Conservation (phyloP, 92 coral and sea anemone genomes). For the Micromussa lordhowensis region DNA sequence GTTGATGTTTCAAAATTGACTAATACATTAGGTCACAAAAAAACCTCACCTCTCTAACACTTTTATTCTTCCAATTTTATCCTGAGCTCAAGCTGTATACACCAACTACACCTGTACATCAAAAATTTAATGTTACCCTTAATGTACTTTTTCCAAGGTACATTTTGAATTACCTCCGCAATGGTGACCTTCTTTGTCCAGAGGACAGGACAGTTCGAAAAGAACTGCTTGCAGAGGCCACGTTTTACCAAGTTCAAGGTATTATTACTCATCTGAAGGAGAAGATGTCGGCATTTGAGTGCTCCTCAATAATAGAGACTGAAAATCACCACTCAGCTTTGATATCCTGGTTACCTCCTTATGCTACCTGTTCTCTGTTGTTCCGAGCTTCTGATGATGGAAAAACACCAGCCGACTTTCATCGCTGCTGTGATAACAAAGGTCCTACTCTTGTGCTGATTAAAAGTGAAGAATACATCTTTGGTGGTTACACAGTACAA, state of each 20-base stretch:
- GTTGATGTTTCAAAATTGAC: too few relatives aligned
- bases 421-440: constrained; percentile 41
- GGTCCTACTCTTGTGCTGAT: constrained; percentile 48
- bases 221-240: constrained; percentile 21
- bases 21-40: too few relatives aligned
- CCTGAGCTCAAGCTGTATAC: too few relatives aligned
- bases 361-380: constrained; percentile 1
- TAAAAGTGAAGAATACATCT: constrained; percentile 1
- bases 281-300: not conserved
- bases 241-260: constrained; percentile 31
- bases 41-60: too few relatives aligned
- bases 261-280: not conserved
- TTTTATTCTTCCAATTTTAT: too few relatives aligned
- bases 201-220: not conserved
- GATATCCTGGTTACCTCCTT: not conserved
- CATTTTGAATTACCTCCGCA: constrained; percentile 74
- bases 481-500: constrained; percentile 37
- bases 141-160: constrained; percentile 14
- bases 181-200: constrained; percentile 47
- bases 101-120: too few relatives aligned
- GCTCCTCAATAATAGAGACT: constrained; percentile 11
- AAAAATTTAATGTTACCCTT: too few relatives aligned
- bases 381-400: constrained; percentile 21
- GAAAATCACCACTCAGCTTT: constrained; percentile 9
- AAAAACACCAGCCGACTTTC: constrained; percentile 27